Conservation (phyloP, 2,888 invertebrate species). For the Phrixothrix hirtus region DNA sequence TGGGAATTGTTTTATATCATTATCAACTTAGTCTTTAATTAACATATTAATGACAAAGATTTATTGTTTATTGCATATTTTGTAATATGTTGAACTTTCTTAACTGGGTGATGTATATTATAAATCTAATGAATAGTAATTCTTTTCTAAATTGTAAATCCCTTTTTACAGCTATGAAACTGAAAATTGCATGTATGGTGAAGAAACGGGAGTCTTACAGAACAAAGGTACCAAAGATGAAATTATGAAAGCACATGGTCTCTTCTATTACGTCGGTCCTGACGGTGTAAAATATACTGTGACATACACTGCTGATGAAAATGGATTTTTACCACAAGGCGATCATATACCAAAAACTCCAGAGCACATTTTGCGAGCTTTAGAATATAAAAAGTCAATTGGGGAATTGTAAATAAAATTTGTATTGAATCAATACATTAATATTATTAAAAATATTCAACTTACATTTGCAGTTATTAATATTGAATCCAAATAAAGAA, state of each 20-base stretch:
- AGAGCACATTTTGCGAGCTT: slow-evolving; percentile 40
- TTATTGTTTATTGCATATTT: too few relatives aligned
- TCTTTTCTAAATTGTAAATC: too few relatives aligned
- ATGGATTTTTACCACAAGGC: slow-evolving; percentile 61
- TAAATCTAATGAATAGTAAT: too few relatives aligned
- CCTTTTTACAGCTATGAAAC: slow-evolving; percentile 57
- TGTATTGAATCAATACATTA: too few relatives aligned
- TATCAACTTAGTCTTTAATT: too few relatives aligned
- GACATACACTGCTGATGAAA: slow-evolving; percentile 65
- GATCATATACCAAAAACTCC: slow-evolving; percentile 57
- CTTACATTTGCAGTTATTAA: too few relatives aligned
- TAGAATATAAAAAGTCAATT: slow-evolving; percentile 32
- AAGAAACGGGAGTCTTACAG: slow-evolving; percentile 62
- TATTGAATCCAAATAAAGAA: too few relatives aligned
- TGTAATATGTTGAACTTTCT: too few relatives aligned
- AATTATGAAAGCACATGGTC: slow-evolving; percentile 66
- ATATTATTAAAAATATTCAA: too few relatives aligned
- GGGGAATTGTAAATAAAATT: slow-evolving; percentile 5
- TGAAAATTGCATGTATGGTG: slow-evolving; percentile 60
- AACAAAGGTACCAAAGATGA: slow-evolving; percentile 59
- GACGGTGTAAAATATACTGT: slow-evolving; percentile 63
- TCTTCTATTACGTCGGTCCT: slow-evolving; percentile 69
- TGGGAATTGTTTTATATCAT: too few relatives aligned
- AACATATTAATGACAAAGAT: too few relatives aligned
- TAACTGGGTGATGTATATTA: too few relatives aligned